Base-by-base conservation (phyloP, 2,888 invertebrate species). In the Drosophila birchii region DNA sequence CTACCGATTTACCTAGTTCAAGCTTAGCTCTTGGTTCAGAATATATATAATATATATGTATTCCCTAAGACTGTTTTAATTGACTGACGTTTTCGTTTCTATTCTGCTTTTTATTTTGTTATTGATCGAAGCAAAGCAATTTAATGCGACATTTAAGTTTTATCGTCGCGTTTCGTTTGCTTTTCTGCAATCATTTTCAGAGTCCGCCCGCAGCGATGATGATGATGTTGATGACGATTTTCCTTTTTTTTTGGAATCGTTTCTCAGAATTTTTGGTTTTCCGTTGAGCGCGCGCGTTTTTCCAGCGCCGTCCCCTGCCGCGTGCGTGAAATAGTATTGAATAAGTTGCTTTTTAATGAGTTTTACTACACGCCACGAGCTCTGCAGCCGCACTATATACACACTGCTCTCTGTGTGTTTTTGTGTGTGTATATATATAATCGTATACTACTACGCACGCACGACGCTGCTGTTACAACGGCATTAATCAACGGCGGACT, bases 321-420 rank as follows among this genome's bases (percentile, higher is more conserved):
- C 73, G 73, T 78, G 86, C 80, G 81, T 78, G 80, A 71, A 85
- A 83, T 86, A 79, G 75, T 78, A 85, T 86, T 85, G 85, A 81
- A 77, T 88, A 86, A 78, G 79, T 80, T 80, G 58, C 53, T 73
- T 78, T 85, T 89, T 84, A 85, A 81, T 80, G 81, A 80, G 79
- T 86, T 84, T 88, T 87, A 86, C 86, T 86, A 86, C 80, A 83
- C 79, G 69, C 86, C 76, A 84, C 78, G 68, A 79, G 81, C 80
- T 81, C 66, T 70, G 72, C 78, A 76, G 81, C 74, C 73, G 70
- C 72, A 51, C 51, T 51, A 36, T 51, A 20, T 51, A 51, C 34
- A 51, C 34, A 51, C 51, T 3, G 14, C 49, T 45, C 32, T 41
- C 4, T 56, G 34, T 41, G 47, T 61, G 53, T 75, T 26, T 57